Evolutionary conservation across 2,888 invertebrate genomes (phyloP).

Genomic region (Criorhina ranunculi): DNA sequence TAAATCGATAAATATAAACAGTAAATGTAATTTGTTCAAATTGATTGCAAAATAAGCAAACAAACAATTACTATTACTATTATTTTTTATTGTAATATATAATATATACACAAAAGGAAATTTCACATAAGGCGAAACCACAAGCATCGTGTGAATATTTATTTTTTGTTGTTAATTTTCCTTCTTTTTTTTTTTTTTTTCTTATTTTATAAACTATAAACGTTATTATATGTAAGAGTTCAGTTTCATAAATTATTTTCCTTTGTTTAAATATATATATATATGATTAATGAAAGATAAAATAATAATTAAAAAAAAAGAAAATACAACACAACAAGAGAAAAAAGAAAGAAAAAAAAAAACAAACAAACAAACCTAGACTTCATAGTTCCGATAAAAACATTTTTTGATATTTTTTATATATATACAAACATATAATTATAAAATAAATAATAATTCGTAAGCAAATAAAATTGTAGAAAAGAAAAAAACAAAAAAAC

Average conservation of each 20-base stretch:
- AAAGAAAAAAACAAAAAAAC: too few relatives aligned
- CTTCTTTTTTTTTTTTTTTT: not conserved
- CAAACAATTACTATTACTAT: slow-evolving; percentile 53
- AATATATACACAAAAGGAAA: slow-evolving; percentile 50
- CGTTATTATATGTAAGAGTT: slow-evolving; percentile 43
- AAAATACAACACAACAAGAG: slow-evolving; percentile 36
- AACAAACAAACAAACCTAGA: slow-evolving; percentile 50
- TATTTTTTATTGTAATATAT: slow-evolving; percentile 69
- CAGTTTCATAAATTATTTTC: slow-evolving; percentile 67
- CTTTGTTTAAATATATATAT: slow-evolving; percentile 40
- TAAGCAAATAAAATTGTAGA: slow-evolving; percentile 54
- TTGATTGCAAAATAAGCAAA: slow-evolving; percentile 28
- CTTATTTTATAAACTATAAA: slow-evolving; percentile 55
- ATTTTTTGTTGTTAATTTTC: slow-evolving; percentile 29
- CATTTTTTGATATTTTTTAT: slow-evolving; percentile 80
- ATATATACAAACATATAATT: slow-evolving; percentile 78
- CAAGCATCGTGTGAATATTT: slow-evolving; percentile 49
- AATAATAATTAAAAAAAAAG: slow-evolving; percentile 26
- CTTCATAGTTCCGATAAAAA: slow-evolving; percentile 76
- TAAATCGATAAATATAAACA: slow-evolving; percentile 40
- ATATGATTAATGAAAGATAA: slow-evolving; percentile 2
- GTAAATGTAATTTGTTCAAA: slow-evolving; percentile 52
- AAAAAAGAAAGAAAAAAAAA: slow-evolving; percentile 18
- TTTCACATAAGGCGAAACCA: slow-evolving; percentile 46
- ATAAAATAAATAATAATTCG: slow-evolving; percentile 75